A percentile compares a stretch with the other conserved stretches of the same genome.
These are phyloP conservation scores for Pelochelys cantorii DNA, from an alignment of 2,797 vertebrate genomes.

Conservation along the genomic window DNA sequence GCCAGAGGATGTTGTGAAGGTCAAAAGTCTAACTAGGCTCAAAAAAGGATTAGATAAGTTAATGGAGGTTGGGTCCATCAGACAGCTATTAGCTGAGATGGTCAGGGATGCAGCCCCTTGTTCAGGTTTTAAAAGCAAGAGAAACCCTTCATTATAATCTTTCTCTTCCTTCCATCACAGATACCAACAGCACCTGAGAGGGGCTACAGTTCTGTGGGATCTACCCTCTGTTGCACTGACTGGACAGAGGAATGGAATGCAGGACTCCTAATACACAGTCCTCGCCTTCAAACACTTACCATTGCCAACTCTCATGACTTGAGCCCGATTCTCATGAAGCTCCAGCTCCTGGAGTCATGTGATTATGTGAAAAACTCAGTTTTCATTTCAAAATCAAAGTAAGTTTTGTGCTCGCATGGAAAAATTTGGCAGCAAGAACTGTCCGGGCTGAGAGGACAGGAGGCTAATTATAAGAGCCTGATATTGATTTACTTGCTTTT, in stretches of 20 bases:
- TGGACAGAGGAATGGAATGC: too few species aligned
- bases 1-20: background rate
- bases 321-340: background rate
- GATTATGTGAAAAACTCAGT: background rate
- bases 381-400: background rate
- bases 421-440: background rate
- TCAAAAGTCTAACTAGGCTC: background rate
- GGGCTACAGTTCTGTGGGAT: too few species aligned
- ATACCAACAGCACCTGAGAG: background rate
- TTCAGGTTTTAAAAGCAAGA: background rate
- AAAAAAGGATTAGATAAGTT: background rate
- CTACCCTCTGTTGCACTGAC: too few species aligned
- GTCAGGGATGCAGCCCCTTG: fast-evolving
- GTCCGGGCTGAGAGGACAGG: background rate
- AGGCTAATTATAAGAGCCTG: background rate
- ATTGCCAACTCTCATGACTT: background rate
- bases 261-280: background rate
- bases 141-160: background rate
- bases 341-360: background rate
- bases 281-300: background rate
- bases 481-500: too few species aligned
- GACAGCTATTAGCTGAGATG: background rate
- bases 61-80: background rate
- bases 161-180: background rate
- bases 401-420: background rate